Evolutionary conservation across 2,888 invertebrate genomes (phyloP).

Genomic region (Tholera decimalis): DNA sequence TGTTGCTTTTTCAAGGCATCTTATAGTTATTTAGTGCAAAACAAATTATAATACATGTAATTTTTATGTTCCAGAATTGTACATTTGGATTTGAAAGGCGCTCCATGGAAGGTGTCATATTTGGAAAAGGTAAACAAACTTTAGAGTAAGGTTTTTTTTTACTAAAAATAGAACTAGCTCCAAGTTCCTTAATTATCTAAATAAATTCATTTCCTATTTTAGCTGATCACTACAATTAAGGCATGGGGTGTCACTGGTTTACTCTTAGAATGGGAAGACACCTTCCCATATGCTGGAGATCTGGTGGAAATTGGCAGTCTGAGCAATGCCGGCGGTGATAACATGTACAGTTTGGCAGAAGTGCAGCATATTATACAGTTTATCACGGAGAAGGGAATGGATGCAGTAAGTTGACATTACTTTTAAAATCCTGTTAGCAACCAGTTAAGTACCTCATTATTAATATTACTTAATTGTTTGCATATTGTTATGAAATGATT

Average conservation of each 20-base stretch:
- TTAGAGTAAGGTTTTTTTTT: neutral
- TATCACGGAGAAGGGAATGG: constrained; percentile 93
- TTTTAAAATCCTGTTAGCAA: too few species aligned
- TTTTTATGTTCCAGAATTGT: constrained; percentile 87
- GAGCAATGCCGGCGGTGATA: constrained; percentile 88
- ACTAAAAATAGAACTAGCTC: neutral
- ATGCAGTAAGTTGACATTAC: constrained; percentile 89
- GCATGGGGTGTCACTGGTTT: constrained; percentile 95
- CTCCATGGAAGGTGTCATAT: constrained; percentile 93
- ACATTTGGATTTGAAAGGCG: constrained; percentile 97
- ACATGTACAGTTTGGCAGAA: constrained; percentile 93
- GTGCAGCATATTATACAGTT: constrained; percentile 93
- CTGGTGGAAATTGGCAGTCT: constrained; percentile 92
- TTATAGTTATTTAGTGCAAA: neutral
- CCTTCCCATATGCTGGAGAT: constrained; percentile 95
- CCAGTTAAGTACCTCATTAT: too few species aligned
- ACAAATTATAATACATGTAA: neutral
- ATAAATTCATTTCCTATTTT: neutral
- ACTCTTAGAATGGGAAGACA: constrained; percentile 97
- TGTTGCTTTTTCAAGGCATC: too few species aligned
- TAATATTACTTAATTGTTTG: too few species aligned
- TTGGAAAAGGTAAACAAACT: constrained; percentile 81
- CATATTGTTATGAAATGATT: too few species aligned
- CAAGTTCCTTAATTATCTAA: neutral
- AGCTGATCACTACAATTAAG: constrained; percentile 76